phyloP scores from a whole-genome alignment of 2,113 vertebrate species.

The Rafetus swinhoei region DNA sequence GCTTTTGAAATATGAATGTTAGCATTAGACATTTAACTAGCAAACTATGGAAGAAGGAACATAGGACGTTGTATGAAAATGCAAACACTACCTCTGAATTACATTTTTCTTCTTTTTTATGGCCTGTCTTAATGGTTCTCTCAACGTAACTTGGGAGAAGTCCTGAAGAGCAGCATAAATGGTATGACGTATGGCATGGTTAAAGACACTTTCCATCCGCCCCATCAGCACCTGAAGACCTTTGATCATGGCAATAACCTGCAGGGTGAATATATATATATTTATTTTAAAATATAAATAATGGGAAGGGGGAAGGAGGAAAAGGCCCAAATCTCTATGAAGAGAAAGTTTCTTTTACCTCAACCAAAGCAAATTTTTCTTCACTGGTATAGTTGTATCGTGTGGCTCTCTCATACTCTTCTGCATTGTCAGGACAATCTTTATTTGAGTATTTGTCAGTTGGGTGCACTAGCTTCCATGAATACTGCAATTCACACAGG shows the following conservation, averaged over 20 bases:
- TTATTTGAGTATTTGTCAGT: constrained; percentile 94
- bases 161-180: constrained; percentile 90
- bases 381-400: constrained; percentile 92
- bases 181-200: constrained; percentile 90
- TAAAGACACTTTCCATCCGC: constrained; percentile 92
- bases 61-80: neutral
- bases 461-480: constrained; percentile 91
- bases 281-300: neutral
- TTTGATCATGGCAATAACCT: constrained; percentile 94
- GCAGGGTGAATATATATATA: neutral
- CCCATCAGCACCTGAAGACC: constrained; percentile 92
- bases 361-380: constrained; percentile 91
- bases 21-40: neutral
- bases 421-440: constrained; percentile 90
- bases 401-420: constrained; percentile 90
- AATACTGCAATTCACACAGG: constrained; percentile 78
- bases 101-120: constrained; percentile 93
- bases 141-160: constrained; percentile 87
- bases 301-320: neutral
- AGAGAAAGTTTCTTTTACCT: constrained; percentile 72
- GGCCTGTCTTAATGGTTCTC: constrained; percentile 88
- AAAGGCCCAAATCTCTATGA: neutral
- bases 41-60: neutral
- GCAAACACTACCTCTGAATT: constrained; percentile 83
- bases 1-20: neutral